Evolutionary conservation across 2,888 invertebrate genomes (phyloP).

Genomic region (Hypomecis atomaria): DNA sequence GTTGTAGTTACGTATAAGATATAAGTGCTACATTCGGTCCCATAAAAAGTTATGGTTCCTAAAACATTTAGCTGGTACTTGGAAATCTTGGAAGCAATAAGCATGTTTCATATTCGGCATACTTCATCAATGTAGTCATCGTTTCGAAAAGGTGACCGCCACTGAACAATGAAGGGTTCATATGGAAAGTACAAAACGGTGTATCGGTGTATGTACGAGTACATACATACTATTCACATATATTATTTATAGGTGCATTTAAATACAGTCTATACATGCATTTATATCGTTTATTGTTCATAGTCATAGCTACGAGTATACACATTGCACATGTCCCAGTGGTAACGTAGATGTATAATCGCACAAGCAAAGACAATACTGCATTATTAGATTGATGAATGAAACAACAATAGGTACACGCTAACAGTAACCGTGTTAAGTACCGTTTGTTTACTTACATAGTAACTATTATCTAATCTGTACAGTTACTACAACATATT

Average conservation of each 20-base stretch:
- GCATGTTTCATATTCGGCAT: constrained; percentile 1
- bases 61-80: constrained; percentile 8
- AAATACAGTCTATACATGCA: constrained; percentile 1
- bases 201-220: constrained; percentile 2
- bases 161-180: no score
- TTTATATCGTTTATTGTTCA: constrained; percentile 7
- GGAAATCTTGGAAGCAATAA: constrained; percentile 6
- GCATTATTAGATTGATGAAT: neutral
- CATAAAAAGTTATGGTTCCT: constrained; percentile 18
- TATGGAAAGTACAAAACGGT: constrained; percentile 2
- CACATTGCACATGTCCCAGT: neutral
- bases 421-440: neutral
- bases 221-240: neutral
- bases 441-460: neutral
- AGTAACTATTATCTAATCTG: no score
- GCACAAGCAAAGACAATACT: neutral
- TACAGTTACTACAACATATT: no score
- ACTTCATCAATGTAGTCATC: constrained; percentile 8
- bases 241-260: constrained; percentile 8
- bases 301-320: neutral
- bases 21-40: constrained; percentile 5
- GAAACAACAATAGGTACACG: neutral
- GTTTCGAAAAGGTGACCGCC: constrained; percentile 1
- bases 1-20: constrained; percentile 8
- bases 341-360: neutral